A percentile compares a stretch with the other conserved stretches of the same genome.
phyloP scores from a whole-genome alignment of 2,797 vertebrate species.

The Dendrocincla tyrannina region DNA sequence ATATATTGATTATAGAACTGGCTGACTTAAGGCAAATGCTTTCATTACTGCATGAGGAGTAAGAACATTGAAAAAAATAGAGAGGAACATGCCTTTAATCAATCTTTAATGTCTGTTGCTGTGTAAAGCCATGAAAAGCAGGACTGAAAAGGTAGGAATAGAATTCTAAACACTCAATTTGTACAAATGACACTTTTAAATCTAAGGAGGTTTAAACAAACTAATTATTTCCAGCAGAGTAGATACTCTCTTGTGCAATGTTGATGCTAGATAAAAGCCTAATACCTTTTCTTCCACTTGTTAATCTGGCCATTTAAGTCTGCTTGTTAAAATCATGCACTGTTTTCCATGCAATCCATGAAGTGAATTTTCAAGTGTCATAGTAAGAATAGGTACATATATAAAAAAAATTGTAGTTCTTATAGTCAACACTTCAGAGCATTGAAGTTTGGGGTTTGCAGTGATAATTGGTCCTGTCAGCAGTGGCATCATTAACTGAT shows the following conservation, averaged over 20 bases:
- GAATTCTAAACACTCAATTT: not conserved
- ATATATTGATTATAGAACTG: not conserved
- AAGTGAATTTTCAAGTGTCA: not conserved
- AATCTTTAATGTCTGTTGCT: not conserved
- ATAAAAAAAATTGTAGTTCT: not conserved
- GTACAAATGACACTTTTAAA: slow-evolving; percentile 8
- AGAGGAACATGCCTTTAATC: not conserved
- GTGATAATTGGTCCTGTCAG: not conserved
- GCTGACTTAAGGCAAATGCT: not conserved
- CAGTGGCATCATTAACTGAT: not conserved
- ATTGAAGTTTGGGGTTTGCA: not conserved
- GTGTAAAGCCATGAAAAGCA: not conserved
- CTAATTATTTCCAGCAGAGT: not conserved
- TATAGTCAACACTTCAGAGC: not conserved
- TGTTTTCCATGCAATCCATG: not conserved
- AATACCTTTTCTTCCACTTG: not conserved
- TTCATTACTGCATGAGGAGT: not conserved
- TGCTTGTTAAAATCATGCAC: not conserved
- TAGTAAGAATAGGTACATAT: not conserved
- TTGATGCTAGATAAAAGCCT: not conserved
- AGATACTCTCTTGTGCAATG: not conserved
- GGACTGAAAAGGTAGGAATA: not conserved
- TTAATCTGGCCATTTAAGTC: not conserved
- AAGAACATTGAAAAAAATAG: not conserved
- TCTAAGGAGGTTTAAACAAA: slow-evolving; percentile 1